phyloP scores from a whole-genome alignment of 1,140 invertebrate species.

The Hyles vespertilio region DNA sequence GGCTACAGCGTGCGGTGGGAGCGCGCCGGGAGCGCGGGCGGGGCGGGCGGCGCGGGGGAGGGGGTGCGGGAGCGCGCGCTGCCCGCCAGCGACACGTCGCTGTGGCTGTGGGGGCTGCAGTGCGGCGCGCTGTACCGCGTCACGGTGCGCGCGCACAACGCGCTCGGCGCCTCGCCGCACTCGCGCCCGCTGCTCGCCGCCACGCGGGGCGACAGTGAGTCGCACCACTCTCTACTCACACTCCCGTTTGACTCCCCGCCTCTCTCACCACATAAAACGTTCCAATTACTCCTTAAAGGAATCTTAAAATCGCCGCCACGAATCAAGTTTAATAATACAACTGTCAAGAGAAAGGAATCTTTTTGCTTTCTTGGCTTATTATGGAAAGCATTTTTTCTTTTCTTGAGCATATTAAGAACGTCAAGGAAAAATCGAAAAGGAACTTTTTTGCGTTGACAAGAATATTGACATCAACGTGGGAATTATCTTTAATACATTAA shows the following conservation, averaged over 20 bases:
- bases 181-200: conserved; percentile 80
- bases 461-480: too few species aligned
- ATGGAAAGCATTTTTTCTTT: too few species aligned
- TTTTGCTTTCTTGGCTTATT: too few species aligned
- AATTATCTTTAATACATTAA: too few species aligned
- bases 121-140: conserved; percentile 85
- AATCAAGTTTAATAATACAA: too few species aligned
- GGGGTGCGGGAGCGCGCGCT: conserved; percentile 77
- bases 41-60: conserved; percentile 15
- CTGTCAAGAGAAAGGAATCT: too few species aligned
- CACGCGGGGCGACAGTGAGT: conserved; percentile 81
- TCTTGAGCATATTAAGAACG: too few species aligned
- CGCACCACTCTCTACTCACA: too few species aligned
- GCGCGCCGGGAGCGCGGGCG: conserved; percentile 23
- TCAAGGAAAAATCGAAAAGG: too few species aligned
- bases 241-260: too few species aligned
- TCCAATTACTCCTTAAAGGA: not conserved
- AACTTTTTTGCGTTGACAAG: too few species aligned
- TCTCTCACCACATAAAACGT: not conserved
- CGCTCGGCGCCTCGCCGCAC: conserved; percentile 83
- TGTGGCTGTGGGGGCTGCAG: conserved; percentile 75
- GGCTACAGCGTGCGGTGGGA: conserved; percentile 54
- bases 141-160: conserved; percentile 83
- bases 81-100: conserved; percentile 81
- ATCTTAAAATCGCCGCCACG: too few species aligned